Base-by-base conservation (phyloP, 2,113 vertebrate species). In the Ariopsis seemanni region DNA sequence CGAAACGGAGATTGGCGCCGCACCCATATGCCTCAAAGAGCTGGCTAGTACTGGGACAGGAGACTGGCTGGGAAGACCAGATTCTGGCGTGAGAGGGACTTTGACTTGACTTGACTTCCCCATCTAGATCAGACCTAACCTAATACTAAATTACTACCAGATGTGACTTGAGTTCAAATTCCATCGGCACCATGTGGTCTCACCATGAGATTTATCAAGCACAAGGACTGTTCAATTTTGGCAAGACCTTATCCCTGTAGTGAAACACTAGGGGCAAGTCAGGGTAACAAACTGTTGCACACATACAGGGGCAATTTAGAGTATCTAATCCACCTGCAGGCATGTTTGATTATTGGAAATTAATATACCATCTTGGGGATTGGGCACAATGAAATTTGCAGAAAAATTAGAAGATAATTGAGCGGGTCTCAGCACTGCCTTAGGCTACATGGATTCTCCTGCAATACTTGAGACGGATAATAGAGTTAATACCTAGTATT, bases 401-500 rank as follows among this genome's bases (percentile, higher is more conserved):
- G 30, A 25, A 75, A 75, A 77, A 75, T 17, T 0, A 50, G 63
- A 27, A 55, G 78, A 5, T 80, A 80, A 80, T 80, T 34, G 22
- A 83, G 7, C 6, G 2, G 22, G 7, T 62, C 10, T 34, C n/a
- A 15, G 74, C n/a, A 12, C 74, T 42, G 48, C 75, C 18, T 67
- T 55, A 48, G 63, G 85, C 27, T 55, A 4, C 30, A 48, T 17
- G 2, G 17, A 17, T 15, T 27, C 27, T 48, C 30, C 69, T n/a
- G 34, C 34, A 11, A 12, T 18, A 57, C 52, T 72, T 4, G 27
- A 65, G 75, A 65, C 1, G n/a, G 60, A 30, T 79, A 67, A 86
- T 62, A 77, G 71, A 78, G 8, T 69, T 84, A 84, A 84, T 80
- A 75, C 42, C 8, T 27, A 17, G 34, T 20, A 50, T 60, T 60